Base-by-base conservation (phyloP, 2,113 vertebrate species). In the Otis tarda region DNA sequence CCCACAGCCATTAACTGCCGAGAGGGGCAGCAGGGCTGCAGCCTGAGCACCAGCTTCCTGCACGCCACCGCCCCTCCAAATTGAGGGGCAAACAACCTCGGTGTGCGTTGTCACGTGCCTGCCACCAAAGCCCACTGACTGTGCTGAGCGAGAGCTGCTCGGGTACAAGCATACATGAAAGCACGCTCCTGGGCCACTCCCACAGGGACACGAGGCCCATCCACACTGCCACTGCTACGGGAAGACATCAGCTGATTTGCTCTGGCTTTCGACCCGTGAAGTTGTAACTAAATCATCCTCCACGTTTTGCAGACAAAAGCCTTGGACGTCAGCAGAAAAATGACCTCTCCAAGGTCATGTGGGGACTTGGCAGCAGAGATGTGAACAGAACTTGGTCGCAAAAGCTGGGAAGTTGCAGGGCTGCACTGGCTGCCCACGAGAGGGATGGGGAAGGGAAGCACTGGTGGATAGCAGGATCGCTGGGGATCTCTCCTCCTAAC, bases 301-400 rank as follows among this genome's bases (percentile, higher is more conserved):
- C 78, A 55, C 9, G 0, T 85, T 95, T 82, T 64, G 33, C 81
- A 87, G 91, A 94, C 74, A 83, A 84, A 92, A 94, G 94, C 79
- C 63, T 77, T 0, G 1, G 70, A 92, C 0, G 1, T 70, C 91
- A 89, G 93, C 87, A 86, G 60, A 89, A 71, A 84, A 81, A 41
- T 39, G 77, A 94, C 95, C 92, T 77, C 85, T 67, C 49, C 94
- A 96, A 97, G 93, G 93, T 93, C 83, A 94, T 3, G 0, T 2
- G 2, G 50, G 63, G 78, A 80, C 67, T 89, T 3, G 0, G 45
- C 52, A 84, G 80, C 59, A 83, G 65, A 86, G 61, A 74, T 4
- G 2, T 45, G 78, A 81, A 17, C 86, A 92, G 75, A 88, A 37
- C 68, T 86, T 3, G 0, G 75, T 39, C 8, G 3, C 12, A 10